Evolutionary conservation across 2,113 vertebrate species (phyloP), one percentile per base, ranked within the genome.

Genomic region (Cygnus buccinator): DNA sequence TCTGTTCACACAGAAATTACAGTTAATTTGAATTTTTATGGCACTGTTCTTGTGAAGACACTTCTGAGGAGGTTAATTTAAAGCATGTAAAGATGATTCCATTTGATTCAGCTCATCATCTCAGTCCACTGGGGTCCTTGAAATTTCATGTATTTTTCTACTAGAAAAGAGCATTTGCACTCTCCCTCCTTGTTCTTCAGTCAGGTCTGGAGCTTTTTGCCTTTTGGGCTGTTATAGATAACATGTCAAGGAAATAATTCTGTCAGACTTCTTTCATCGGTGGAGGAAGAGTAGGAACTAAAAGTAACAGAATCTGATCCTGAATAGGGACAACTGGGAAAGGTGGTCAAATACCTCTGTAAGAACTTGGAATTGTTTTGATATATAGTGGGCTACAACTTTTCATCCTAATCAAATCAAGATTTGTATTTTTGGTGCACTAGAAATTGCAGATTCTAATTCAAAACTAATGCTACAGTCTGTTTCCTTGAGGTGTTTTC

Each of bases 11-110:
- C 23, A 96, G 87, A 94, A 95, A 93, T 96, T 95, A 95, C 39
- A 84, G 62, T 89, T 96, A 89, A 95, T 97, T 97, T 97, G 84
- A 96, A 93, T 96, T 97, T 95, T 97, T 94, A 96, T 94, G 71
- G 65, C 73, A 50, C 61, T 73, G 54, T 93, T 91, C 61, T 94
- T 87, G 46, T 96, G 78, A 96, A 95, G 63, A 55, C 78, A 76
- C 25, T 94, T 93, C 62, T 96, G 79, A 89, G 76, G 55, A 95
- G 57, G 63, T 90, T 95, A 91, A 92, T 95, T 91, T 97, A 93
- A 88, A 89, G 87, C 87, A 59, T 70, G 50, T 92, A 78, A 96
- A 93, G 90, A 92, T 90, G 74, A 94, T 90, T 91, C 87, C 41
- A 83, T 68, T 94, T 89, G 77, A 71, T 87, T 90, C 62, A 93